Evolutionary conservation across 2,888 invertebrate genomes (phyloP).

Genomic region (Erynnis tages): DNA sequence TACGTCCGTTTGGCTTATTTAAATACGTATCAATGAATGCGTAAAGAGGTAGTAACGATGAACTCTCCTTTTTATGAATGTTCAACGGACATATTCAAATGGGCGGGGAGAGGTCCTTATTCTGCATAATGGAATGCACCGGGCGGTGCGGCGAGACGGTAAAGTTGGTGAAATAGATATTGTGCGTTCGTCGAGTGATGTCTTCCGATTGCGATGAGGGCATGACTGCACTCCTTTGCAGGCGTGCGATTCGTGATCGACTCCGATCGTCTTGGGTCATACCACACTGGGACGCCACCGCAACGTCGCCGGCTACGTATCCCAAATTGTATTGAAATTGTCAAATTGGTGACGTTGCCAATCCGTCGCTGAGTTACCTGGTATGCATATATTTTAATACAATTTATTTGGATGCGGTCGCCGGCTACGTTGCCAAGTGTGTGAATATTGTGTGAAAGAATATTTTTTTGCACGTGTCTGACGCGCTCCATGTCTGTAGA

Average conservation of each 20-base stretch:
- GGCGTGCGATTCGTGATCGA: conserved; percentile 56
- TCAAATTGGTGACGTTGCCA: too few relatives aligned
- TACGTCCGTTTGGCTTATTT: conserved; percentile 17
- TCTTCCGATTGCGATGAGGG: conserved; percentile 68
- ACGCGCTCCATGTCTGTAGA: too few relatives aligned
- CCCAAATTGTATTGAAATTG: too few relatives aligned
- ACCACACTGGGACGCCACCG: too few relatives aligned
- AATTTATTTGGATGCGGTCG: too few relatives aligned
- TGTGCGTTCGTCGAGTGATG: conserved; percentile 51
- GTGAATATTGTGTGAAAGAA: too few relatives aligned
- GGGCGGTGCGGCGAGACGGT: not conserved
- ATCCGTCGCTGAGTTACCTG: too few relatives aligned
- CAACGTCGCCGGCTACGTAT: too few relatives aligned
- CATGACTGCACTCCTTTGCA: conserved; percentile 54
- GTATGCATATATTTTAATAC: too few relatives aligned
- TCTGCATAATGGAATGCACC: conserved; percentile 19
- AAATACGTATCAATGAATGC: conserved; percentile 25
- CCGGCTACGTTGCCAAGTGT: too few relatives aligned
- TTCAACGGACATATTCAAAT: conserved; percentile 16
- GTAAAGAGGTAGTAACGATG: conserved; percentile 23
- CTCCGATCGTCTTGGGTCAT: conserved; percentile 39
- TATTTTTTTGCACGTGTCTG: too few relatives aligned
- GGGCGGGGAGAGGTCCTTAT: not conserved
- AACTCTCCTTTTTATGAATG: conserved; percentile 20
- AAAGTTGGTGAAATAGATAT: conserved; percentile 17